Conservation (phyloP, 2,797 vertebrate genomes). For the Malurus splendens region DNA sequence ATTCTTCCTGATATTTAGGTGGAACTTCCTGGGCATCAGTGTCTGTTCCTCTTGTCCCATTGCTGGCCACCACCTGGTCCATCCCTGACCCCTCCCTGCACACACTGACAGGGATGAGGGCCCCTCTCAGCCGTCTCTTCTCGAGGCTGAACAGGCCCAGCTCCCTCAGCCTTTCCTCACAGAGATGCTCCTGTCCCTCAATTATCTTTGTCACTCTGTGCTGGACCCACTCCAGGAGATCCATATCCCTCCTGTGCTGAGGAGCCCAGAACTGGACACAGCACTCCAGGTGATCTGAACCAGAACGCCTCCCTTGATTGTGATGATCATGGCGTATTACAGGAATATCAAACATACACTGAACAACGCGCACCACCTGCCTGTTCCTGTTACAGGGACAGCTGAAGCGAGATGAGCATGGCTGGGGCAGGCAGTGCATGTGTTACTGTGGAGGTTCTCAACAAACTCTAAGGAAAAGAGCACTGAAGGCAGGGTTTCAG, state of each 20-base stretch:
- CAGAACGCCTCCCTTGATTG: neutral
- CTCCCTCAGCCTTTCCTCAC: neutral
- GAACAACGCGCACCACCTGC: too few relatives aligned
- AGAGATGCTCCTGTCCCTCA: neutral
- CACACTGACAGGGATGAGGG: neutral
- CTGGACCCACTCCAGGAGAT: accelerated
- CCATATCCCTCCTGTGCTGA: neutral
- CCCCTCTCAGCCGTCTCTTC: neutral
- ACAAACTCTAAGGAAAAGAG: accelerated
- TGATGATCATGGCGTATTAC: neutral
- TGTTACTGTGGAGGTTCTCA: neutral
- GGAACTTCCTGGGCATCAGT: neutral
- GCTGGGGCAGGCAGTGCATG: accelerated
- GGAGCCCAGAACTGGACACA: neutral
- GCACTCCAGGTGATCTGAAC: neutral
- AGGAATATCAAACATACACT: neutral
- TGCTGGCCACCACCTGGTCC: neutral
- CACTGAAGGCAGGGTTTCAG: neutral
- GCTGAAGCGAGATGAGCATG: neutral
- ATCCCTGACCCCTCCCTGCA: neutral
- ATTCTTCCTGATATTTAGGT: neutral
- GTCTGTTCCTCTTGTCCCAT: neutral
- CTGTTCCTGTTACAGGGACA: neutral
- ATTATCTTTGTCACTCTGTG: neutral
- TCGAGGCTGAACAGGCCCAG: neutral